phyloP scores from a whole-genome alignment of 1,140 invertebrate genomes.

The Eriocheir sinensis region DNA sequence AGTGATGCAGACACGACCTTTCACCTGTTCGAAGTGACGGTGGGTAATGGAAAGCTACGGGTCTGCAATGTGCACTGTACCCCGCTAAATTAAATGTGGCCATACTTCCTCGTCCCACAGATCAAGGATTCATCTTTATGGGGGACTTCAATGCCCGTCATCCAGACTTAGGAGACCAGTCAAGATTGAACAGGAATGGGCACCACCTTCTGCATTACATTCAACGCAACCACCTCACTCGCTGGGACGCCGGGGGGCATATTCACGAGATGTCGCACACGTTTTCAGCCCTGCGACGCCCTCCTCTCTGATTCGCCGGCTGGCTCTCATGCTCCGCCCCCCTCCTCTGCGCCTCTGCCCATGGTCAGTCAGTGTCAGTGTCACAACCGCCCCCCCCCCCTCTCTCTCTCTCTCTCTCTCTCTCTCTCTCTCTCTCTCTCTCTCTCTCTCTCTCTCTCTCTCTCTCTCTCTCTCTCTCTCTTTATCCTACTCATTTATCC shows the following conservation, averaged over 20 bases:
- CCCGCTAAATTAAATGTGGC: neutral
- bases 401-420: no score
- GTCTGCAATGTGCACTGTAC: neutral
- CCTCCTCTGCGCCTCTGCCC: no score
- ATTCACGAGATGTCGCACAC: no score
- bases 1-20: neutral
- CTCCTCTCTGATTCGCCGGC: no score
- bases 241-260: slow-evolving; percentile 52
- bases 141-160: slow-evolving; percentile 61
- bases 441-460: no score
- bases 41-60: neutral
- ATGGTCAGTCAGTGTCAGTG: no score
- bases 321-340: no score
- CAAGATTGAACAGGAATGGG: slow-evolving; percentile 40
- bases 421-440: no score
- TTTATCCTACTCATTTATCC: no score
- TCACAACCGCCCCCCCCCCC: no score
- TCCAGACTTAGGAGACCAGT: neutral
- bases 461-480: no score
- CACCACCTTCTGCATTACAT: slow-evolving; percentile 45
- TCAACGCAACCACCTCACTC: slow-evolving; percentile 10
- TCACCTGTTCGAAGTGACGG: slow-evolving; percentile 38
- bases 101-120: slow-evolving; percentile 17
- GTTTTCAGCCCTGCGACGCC: no score
- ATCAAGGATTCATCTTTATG: slow-evolving; percentile 44